Base-by-base conservation (phyloP, 2,113 vertebrate species). In the Merops nubicus region DNA sequence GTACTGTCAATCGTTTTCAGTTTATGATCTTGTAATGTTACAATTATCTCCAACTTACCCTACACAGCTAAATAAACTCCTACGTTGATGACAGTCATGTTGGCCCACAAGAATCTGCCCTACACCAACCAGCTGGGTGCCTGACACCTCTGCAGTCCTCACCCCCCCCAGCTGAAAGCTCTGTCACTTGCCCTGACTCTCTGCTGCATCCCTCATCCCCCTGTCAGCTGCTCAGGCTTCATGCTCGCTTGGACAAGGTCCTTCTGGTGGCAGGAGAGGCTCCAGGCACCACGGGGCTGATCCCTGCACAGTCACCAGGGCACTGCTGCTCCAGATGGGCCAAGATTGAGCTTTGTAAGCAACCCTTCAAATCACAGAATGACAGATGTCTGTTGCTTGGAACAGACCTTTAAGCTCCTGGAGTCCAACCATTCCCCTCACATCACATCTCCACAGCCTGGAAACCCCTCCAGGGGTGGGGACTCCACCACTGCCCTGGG, bases 201-300 rank as follows among this genome's bases (percentile, higher is more conserved):
- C 7, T 4, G 17, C 77, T 8, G 6, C 53, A 12, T 1, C 8
- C 34, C 42, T 33, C 40, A 28, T n/a, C 53, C 33, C 48, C 43
- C 34, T 21, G 6, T 6, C 68, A 36, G 21, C 6, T 38, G 34
- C 15, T 25, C 6, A 15, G 2, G 5, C 5, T n/a, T 31, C 60
- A 3, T 5, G 0, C 7, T 40, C 7, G 9, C 28, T 2, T 0
- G 25, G 26, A 59, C 17, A 40, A 3, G 45, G 5, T 5, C 16
- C 31, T 21, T 0, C 7, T 8, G 51, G 36, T 3, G 34, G 10
- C 1, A 34, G 65, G 47, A n/a, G 75, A 18, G 22, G 72, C 2
- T 48, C 62, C 72, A 47, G 38, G 62, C 33, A 29, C 69, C 75
- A 26, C 0, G 2, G 48, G n/a, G 22, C 36, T 33, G 10, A 36